Conservation (phyloP, 2,797 vertebrate species). For the Potorous gilbertii region DNA sequence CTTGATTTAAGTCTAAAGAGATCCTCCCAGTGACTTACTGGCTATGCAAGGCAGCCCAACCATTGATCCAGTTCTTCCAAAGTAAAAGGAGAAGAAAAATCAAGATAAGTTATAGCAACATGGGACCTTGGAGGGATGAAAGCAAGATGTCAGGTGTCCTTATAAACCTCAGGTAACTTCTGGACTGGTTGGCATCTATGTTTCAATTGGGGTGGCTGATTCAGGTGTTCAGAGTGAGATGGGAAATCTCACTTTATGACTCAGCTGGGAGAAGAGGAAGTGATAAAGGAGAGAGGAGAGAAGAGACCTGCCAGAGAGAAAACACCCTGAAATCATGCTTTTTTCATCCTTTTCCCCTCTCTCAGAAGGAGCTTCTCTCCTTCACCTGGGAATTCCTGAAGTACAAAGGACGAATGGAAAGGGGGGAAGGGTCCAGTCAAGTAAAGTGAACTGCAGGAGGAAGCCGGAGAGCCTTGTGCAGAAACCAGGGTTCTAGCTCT, state of each 20-base stretch:
- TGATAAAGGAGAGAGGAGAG: neutral
- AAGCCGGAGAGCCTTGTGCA: too few species aligned
- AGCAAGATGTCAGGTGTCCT: neutral
- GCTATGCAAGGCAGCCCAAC: neutral
- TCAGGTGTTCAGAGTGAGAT: neutral
- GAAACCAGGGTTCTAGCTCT: slow-evolving; percentile 47
- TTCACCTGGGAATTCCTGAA: neutral
- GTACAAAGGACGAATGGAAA: neutral
- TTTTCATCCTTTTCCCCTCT: neutral
- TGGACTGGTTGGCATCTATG: neutral
- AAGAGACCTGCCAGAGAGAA: neutral
- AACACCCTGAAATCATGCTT: neutral
- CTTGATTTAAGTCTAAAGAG: neutral
- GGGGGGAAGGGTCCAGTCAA: neutral
- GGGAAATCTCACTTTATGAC: neutral
- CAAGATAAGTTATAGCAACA: neutral
- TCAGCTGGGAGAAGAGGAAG: neutral
- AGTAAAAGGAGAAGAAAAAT: neutral
- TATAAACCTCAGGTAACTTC: neutral
- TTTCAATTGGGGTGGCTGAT: too few species aligned
- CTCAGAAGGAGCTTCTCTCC: neutral
- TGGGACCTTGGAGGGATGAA: neutral
- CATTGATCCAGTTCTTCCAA: neutral
- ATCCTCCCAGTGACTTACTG: neutral
- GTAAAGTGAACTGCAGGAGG: neutral